Percentiles rank a stretch among this genome's conserved stretches.
phyloP scores from a whole-genome alignment of 2,113 vertebrate genomes.

The Zosterops borbonicus region DNA sequence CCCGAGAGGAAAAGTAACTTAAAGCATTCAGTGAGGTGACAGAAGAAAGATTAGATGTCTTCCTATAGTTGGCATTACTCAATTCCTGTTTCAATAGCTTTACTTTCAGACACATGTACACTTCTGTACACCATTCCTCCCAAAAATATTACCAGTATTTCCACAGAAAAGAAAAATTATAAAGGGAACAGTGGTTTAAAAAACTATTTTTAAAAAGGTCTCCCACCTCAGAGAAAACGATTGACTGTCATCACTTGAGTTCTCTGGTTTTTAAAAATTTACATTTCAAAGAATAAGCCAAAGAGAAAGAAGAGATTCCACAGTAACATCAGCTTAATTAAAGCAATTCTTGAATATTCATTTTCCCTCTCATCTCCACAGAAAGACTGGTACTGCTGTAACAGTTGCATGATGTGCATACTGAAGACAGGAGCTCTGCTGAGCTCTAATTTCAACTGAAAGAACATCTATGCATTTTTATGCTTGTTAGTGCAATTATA shows the following conservation, averaged over 20 bases:
- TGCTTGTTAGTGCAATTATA: neutral
- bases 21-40: neutral
- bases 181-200: neutral
- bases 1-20: neutral
- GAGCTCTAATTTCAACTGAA: neutral
- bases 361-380: neutral
- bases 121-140: neutral
- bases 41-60: neutral
- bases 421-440: neutral
- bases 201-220: neutral
- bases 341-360: constrained; percentile 26
- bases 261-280: neutral
- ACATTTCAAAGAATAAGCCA: constrained; percentile 22
- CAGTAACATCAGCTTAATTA: neutral
- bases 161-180: neutral
- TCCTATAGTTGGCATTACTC: neutral
- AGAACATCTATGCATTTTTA: neutral
- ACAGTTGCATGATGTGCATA: neutral
- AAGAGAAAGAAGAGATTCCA: neutral
- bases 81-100: neutral
- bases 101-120: neutral
- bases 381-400: neutral
- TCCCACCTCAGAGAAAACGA: neutral
- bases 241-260: neutral
- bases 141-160: neutral